Percentiles rank a stretch among this genome's conserved stretches.
phyloP scores from a whole-genome alignment of 2,888 invertebrate genomes.

The Melieria crassipennis region DNA sequence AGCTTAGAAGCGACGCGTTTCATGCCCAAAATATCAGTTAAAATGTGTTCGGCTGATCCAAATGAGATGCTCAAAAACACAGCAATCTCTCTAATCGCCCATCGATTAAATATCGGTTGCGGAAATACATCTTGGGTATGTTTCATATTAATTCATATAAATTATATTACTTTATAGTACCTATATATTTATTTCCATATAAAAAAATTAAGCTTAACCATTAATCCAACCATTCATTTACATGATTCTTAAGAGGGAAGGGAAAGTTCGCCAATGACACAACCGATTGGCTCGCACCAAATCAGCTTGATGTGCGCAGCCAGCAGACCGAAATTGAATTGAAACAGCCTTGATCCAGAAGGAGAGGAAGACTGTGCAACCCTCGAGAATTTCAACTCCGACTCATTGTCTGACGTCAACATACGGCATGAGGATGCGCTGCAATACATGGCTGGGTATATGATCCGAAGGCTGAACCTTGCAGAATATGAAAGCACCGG shows the following conservation, averaged over 20 bases:
- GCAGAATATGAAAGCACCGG: background rate
- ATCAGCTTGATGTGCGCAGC: background rate
- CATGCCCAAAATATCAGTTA: too few relatives aligned
- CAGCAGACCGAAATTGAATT: too few relatives aligned
- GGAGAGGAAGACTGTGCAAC: too few relatives aligned
- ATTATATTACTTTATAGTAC: too few relatives aligned
- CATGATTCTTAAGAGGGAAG: background rate
- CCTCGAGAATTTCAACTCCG: background rate
- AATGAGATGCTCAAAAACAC: too few relatives aligned
- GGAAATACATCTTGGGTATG: slow-evolving; percentile 4
- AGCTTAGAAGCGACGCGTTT: too few relatives aligned
- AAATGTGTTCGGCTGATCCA: too few relatives aligned
- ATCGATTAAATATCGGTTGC: background rate
- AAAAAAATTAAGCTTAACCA: too few relatives aligned
- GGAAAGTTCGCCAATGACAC: background rate
- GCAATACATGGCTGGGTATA: background rate
- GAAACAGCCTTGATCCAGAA: too few relatives aligned
- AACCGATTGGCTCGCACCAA: slow-evolving; percentile 1
- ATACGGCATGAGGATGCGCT: slow-evolving; percentile 10
- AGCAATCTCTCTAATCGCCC: too few relatives aligned
- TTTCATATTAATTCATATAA: background rate
- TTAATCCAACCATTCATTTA: background rate
- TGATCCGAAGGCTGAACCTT: slow-evolving; percentile 8
- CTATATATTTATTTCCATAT: too few relatives aligned
- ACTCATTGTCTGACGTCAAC: background rate